These are phyloP conservation scores for Scyliorhinus canicula DNA, from an alignment of 2,797 vertebrate species.

Conservation along the genomic window DNA sequence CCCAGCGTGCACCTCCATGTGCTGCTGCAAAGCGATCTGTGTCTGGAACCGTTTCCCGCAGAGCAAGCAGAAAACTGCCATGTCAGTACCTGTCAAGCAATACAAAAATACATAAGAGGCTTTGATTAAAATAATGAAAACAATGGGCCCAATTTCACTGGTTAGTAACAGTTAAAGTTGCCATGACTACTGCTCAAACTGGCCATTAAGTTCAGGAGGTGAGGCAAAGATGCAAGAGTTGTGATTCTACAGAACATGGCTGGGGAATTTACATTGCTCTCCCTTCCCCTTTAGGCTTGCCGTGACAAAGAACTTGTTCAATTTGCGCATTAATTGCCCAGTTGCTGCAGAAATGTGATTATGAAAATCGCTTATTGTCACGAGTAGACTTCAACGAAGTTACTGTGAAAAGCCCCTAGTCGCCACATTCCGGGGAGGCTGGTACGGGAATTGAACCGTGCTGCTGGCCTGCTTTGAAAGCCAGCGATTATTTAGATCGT, in stretches of 20 bases:
- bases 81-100: constrained; percentile 77
- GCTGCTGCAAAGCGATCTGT: constrained; percentile 96
- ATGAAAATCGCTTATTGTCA: too few relatives aligned
- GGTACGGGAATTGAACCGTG: too few relatives aligned
- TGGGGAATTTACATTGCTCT: neutral
- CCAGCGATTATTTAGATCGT: too few relatives aligned
- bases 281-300: neutral
- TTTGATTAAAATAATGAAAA: neutral
- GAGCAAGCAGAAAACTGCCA: constrained; percentile 98
- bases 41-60: constrained; percentile 98
- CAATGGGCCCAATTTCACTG: too few relatives aligned
- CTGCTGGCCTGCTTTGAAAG: too few relatives aligned
- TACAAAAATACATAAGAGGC: neutral
- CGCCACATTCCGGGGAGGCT: too few relatives aligned
- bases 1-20: constrained; percentile 97
- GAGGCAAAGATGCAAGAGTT: neutral
- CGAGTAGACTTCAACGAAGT: too few relatives aligned
- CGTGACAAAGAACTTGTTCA: neutral
- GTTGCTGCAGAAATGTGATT: neutral
- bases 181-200: neutral
- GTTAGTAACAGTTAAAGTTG: neutral
- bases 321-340: neutral
- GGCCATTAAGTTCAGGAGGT: too few relatives aligned
- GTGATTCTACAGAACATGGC: neutral
- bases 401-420: too few relatives aligned